Base-by-base conservation (phyloP, 1,140 invertebrate species). In the Meloidogyne hapla region DNA sequence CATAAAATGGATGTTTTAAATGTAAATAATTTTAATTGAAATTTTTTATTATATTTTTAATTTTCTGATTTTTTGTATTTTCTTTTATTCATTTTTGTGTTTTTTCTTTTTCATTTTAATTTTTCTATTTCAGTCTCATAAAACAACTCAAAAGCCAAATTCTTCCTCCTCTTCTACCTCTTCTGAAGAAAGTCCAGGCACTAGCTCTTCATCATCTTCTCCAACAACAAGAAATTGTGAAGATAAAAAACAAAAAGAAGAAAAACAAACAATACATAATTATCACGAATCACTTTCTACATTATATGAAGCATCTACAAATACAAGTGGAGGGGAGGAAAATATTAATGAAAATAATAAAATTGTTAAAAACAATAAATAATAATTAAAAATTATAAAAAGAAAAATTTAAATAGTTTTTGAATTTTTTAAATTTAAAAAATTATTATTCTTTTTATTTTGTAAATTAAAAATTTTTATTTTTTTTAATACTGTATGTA, bases 261-360 rank as follows among this genome's bases (percentile, higher is more conserved):
- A 23, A 48, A n/a, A 13, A 33, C 10, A 69, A 40, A 12, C 25
- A 26, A 40, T 56, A 64, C 71, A 73, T 38, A 64, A 61, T 64
- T 73, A 73, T 61, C 71, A 73, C 23, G 71, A 73, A 63, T 73
- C 71, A 61, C 56, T 73, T 61, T 73, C 71, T 63, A 73, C 71
- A 25, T 25, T 73, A 21, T 73, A 73, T 63, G 71, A 73, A 64
- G 25, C 71, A 64, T 63, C 56, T 38, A 73, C 45, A 18, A 45
- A 45, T 28, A 21, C 23, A 45, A 70, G 69, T 45, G 40, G 33
- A 48, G 69, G 38, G 21, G 69, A 21, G 15, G 69, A 70, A 21
- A 28, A 70, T 10, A 28, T 56, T 25, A 26, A 13, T 33, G 45
- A 38, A 42, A 72, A 72, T 42, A 42, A 42, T n/a, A n/a, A n/a